Percentiles rank a stretch among this genome's conserved stretches.
Conservation (phyloP, 2,797 vertebrate genomes). For the Channa striata region DNA sequence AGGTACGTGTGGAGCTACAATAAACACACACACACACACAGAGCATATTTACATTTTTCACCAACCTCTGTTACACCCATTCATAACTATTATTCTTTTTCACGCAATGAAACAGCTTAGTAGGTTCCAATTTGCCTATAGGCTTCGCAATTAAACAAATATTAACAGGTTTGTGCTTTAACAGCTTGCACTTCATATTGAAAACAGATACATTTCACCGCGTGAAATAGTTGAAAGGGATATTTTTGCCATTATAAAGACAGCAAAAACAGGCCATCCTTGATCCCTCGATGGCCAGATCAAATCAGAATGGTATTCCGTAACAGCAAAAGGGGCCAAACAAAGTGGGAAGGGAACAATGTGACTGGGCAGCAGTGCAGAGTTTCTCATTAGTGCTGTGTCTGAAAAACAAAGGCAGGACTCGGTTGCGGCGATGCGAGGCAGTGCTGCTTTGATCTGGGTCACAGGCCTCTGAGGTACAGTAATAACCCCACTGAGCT, state of each 20-base stretch:
- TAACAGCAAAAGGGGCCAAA: conserved; percentile 63
- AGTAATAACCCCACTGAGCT: conserved; percentile 81
- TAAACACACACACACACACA: conserved; percentile 36
- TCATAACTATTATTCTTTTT: conserved; percentile 15
- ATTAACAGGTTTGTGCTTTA: neutral
- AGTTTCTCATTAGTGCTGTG: conserved; percentile 79
- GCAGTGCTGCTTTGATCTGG: conserved; percentile 79
- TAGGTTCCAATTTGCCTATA: conserved; percentile 8
- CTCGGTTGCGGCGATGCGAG: conserved; percentile 50
- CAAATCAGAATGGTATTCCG: conserved; percentile 51
- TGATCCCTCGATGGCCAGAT: conserved; percentile 46
- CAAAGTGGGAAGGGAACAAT: conserved; percentile 67
- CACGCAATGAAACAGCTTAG: conserved; percentile 7
- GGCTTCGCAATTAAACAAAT: conserved; percentile 7
- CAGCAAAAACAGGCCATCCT: conserved; percentile 15
- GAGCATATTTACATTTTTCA: conserved; percentile 3
- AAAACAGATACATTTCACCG: conserved; percentile 7
- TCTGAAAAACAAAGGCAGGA: conserved; percentile 75
- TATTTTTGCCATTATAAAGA: conserved; percentile 33
- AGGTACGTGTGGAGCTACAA: conserved; percentile 94
- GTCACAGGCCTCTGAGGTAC: conserved; percentile 76
- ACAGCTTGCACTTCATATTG: neutral
- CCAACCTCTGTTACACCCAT: neutral
- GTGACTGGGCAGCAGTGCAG: conserved; percentile 59
- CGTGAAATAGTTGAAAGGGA: conserved; percentile 1